Evolutionary conservation across 2,797 vertebrate genomes (phyloP), one percentile per base, ranked within the genome.

Genomic region (Myripristis murdjan): DNA sequence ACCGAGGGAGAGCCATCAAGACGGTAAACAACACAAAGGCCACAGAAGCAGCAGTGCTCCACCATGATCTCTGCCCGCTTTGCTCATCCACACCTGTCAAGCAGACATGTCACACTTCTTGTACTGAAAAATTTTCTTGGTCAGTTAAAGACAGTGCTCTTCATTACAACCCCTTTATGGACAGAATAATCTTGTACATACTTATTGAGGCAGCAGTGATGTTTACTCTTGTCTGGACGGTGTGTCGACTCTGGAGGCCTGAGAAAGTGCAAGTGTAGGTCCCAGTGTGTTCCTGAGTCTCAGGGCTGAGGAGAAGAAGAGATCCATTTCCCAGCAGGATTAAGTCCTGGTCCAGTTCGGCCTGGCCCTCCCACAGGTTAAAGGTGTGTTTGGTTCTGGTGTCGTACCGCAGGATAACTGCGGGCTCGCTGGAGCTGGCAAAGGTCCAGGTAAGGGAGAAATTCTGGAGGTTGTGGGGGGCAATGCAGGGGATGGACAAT

Each of bases 401-500:
- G 84, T 95, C 93, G 2, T 92, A 95, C 49, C 87, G 90, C 22
- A 94, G 65, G 73, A 95, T 91, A 16, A 90, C 71, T 15, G 67
- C 41, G 60, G 89, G 70, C 14, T 94, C 91, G 2, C 18, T 57
- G 49, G 79, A 80, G 16, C 52, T 75, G 49, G 61, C 74, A 70
- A 95, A 93, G 65, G 88, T 92, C 95, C 95, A 95, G 20, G 77
- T 88, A 41, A 95, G 89, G 35, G 93, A 92, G 83, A 95, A 94
- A 74, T 95, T 95, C 71, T 91, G 90, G 5, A 90, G 77, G 41
- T 60, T 77, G 48, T 84, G 87, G 0, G 89, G 93, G 47, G 89
- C 76, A 3, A 89, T 49, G 80, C 95, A 95, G 0, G 93, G 90
- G 79, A 95, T 87, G 49, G 84, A 79, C 49, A 95, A 56, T 5